Percentiles rank a stretch among this genome's conserved stretches.
These are phyloP conservation scores for Rhagologus leucostigma DNA, from an alignment of 2,113 vertebrate species.

Conservation along the genomic window DNA sequence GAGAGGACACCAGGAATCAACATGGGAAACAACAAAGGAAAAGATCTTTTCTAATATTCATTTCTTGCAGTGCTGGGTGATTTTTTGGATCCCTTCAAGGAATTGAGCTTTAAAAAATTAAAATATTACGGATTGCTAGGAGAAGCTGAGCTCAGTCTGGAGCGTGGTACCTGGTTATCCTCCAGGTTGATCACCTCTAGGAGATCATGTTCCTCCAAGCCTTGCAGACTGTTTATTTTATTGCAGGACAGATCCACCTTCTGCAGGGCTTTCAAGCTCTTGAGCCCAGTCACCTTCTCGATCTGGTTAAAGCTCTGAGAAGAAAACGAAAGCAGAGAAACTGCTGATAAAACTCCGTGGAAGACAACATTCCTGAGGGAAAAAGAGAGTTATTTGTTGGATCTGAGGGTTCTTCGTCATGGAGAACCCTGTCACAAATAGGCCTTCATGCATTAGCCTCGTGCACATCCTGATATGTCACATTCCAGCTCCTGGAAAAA, in stretches of 20 bases:
- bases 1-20: not conserved
- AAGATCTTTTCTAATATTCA: not conserved
- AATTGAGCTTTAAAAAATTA: not conserved
- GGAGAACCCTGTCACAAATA: not conserved
- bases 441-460: not conserved
- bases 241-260: slow-evolving; percentile 85
- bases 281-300: slow-evolving; percentile 76
- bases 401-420: not conserved
- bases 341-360: not conserved
- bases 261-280: slow-evolving; percentile 74
- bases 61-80: not conserved
- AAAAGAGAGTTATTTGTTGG: not conserved
- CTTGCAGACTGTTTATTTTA: slow-evolving; percentile 79
- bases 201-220: slow-evolving; percentile 78
- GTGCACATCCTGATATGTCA: not conserved
- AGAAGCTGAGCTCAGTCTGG: not conserved
- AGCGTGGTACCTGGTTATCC: slow-evolving; percentile 81
- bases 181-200: slow-evolving; percentile 83
- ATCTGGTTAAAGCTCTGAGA: slow-evolving; percentile 84
- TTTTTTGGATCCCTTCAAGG: not conserved
- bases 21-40: not conserved
- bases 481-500: not conserved
- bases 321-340: not conserved
- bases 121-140: not conserved
- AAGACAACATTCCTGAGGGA: not conserved